Evolutionary conservation across 1,140 invertebrate genomes (phyloP).

Genomic region (Meteorus sp.): DNA sequence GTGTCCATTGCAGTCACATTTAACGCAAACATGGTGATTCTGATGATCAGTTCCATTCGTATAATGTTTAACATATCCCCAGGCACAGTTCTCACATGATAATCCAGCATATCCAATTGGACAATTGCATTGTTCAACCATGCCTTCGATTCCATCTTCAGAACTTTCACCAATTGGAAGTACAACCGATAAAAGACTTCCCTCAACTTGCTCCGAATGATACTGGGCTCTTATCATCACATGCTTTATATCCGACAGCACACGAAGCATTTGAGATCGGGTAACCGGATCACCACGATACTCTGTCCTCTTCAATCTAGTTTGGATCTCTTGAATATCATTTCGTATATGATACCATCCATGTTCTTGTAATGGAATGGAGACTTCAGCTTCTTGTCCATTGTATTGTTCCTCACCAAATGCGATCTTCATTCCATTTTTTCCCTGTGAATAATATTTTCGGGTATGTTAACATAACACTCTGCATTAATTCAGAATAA

Average conservation of each 20-base stretch:
- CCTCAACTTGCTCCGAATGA: slow-evolving; percentile 92
- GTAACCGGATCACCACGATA: slow-evolving; percentile 69
- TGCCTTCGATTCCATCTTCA: slow-evolving; percentile 39
- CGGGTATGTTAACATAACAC: slow-evolving; percentile 14
- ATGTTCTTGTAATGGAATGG: slow-evolving; percentile 68
- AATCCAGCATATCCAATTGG: slow-evolving; percentile 71
- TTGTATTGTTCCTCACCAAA: slow-evolving; percentile 68
- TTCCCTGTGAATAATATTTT: slow-evolving; percentile 51
- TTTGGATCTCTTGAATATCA: slow-evolving; percentile 64
- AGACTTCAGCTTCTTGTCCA: slow-evolving; percentile 64
- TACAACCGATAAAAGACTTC: slow-evolving; percentile 52
- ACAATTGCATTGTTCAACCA: slow-evolving; percentile 69
- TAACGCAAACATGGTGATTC: slow-evolving; percentile 71
- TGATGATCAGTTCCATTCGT: slow-evolving; percentile 61
- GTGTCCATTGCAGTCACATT: slow-evolving; percentile 90
- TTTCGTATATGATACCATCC: slow-evolving; percentile 75
- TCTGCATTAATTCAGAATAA: neutral
- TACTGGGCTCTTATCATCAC: slow-evolving; percentile 88
- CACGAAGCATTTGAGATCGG: slow-evolving; percentile 78
- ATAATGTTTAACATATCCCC: slow-evolving; percentile 79
- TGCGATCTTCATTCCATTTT: slow-evolving; percentile 73
- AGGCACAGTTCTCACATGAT: slow-evolving; percentile 83
- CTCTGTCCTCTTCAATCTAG: slow-evolving; percentile 60
- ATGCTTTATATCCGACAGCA: slow-evolving; percentile 78
- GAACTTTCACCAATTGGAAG: slow-evolving; percentile 40